These are phyloP conservation scores for Hydropotes inermis DNA, from an alignment of 2,113 vertebrate species.

Conservation along the genomic window DNA sequence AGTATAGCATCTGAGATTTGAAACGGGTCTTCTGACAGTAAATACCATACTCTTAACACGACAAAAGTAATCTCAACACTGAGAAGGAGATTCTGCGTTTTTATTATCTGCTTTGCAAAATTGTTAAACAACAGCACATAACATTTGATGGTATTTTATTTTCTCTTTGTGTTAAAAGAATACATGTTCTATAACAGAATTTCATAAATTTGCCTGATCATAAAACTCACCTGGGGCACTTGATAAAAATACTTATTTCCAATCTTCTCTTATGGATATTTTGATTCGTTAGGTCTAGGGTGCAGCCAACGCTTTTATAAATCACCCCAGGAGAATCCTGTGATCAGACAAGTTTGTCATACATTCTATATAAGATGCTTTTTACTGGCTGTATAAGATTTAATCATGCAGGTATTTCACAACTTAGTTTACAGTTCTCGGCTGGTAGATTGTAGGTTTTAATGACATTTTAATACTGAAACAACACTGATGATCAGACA, in stretches of 20 bases:
- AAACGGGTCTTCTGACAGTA: neutral
- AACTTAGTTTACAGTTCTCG: slow-evolving; percentile 57
- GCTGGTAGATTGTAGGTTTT: slow-evolving; percentile 38
- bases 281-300: neutral
- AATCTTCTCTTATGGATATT: neutral
- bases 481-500: slow-evolving; percentile 44
- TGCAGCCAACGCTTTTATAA: neutral
- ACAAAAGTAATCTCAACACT: neutral
- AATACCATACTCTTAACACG: neutral
- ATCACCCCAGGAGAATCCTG: neutral
- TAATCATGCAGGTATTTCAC: slow-evolving; percentile 57
- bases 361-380: neutral
- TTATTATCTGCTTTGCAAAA: neutral
- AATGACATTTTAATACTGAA: slow-evolving; percentile 60
- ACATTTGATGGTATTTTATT: neutral
- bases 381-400: slow-evolving; percentile 49
- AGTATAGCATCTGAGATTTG: neutral
- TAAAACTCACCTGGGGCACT: neutral
- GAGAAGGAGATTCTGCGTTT: neutral
- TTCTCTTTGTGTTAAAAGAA: neutral
- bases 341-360: slow-evolving; percentile 47
- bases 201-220: neutral
- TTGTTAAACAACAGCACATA: neutral
- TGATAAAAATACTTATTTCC: neutral
- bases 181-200: neutral